Evolutionary conservation across 2,797 vertebrate genomes (phyloP), one percentile per base, ranked within the genome.

Genomic region (Micrastur ruficollis): DNA sequence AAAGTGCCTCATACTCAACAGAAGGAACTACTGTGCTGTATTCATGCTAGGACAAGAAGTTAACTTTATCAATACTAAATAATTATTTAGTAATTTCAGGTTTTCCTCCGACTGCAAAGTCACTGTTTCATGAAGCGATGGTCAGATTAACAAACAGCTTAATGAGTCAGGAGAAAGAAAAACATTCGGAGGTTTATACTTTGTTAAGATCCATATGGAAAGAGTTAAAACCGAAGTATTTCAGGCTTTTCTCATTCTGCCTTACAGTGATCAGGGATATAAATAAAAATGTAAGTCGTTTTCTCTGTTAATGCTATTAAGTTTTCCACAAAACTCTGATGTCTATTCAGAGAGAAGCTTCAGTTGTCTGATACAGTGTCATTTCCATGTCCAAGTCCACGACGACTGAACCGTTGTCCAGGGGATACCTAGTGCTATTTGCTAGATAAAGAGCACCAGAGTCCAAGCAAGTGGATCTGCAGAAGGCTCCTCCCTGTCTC

Each of bases 401-500:
- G 49, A 0, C 0, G 42, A 8, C 44, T 7, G 44, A 46, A 4
- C 1, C 70, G 66, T 34, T 10, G n/a, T 2, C 26, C 76, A 4
- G 44, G 0, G 55, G 13, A 18, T 7, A 23, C 10, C 44, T 2
- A 9, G 8, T 1, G 47, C 31, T 5, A 3, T 4, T 58, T 2
- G 3, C 8, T 9, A 12, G 53, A 3, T 2, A 11, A 32, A 11
- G 52, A 67, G 71, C 44, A 6, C 16, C 68, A 6, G 36, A 32
- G 67, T 36, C 3, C 13, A 47, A 22, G 34, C 21, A 13, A n/a
- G 12, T 0, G 73, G 34, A 22, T 21, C 75, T n/a, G 61, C 8
- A 49, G 68, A 29, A 67, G 74, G 62, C 76, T 79, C 66, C 80
- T 81, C 68, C 86, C 72, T 6, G 46, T 2, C 72, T 40, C 73